Percentiles rank a stretch among this genome's conserved stretches.
Evolutionary conservation across 2,113 vertebrate species (phyloP).

Genomic region (Asarcornis scutulata): DNA sequence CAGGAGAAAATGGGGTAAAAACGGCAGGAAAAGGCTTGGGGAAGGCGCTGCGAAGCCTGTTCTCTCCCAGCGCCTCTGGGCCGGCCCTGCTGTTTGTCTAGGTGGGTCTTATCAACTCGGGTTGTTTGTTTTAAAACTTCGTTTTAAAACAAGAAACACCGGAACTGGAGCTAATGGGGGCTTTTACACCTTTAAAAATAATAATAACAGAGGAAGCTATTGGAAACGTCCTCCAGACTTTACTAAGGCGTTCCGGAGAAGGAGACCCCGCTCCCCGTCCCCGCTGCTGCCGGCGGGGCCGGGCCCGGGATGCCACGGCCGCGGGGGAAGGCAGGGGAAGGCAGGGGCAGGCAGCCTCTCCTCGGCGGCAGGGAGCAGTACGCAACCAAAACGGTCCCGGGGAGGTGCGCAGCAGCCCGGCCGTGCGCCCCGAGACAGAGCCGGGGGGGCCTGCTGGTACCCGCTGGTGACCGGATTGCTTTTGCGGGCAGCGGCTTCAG

Average conservation of each 20-base stretch:
- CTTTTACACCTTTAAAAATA: conserved; percentile 30
- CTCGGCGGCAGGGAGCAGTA: not conserved
- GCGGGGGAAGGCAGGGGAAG: not conserved
- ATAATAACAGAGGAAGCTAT: not conserved
- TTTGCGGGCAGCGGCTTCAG: not conserved
- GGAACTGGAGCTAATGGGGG: conserved; percentile 31
- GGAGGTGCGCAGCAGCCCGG: not conserved
- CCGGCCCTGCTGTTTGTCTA: conserved; percentile 49
- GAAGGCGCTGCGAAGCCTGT: not conserved
- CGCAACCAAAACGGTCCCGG: not conserved
- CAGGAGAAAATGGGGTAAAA: not conserved
- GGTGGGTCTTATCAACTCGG: conserved; percentile 42
- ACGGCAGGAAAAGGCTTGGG: not conserved
- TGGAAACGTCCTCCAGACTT: not conserved
- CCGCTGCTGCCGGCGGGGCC: not conserved
- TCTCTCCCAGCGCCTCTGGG: not conserved
- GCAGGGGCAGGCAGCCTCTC: not conserved
- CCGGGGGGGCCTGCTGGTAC: accelerated
- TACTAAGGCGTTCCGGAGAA: not conserved
- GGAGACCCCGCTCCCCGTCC: not conserved
- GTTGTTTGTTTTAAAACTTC: conserved; percentile 62
- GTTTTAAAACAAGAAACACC: conserved; percentile 45
- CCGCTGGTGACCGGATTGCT: not conserved
- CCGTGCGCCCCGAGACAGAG: not conserved
- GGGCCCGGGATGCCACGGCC: not conserved